Evolutionary conservation across 1,140 invertebrate species (phyloP), one percentile per base, ranked within the genome.

Genomic region (Zaprionus gabonicus): DNA sequence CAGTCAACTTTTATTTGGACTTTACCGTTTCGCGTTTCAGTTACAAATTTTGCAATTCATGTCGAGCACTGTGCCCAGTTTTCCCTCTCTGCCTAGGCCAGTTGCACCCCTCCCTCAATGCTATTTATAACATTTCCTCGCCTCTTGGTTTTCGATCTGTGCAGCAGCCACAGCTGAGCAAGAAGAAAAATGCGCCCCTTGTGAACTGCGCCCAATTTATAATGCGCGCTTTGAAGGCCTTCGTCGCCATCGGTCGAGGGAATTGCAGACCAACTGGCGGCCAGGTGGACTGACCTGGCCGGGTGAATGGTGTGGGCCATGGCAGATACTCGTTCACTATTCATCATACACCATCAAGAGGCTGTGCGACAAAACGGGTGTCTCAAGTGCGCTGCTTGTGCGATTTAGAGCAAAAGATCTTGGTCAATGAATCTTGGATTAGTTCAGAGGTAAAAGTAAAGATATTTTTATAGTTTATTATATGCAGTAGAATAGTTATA

Each of bases 21-120:
- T 72, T 70, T 80, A 77, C 70, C 49, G 72, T 83, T 82, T 78
- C 70, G 75, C 66, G 71, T 68, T 62, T 80, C 59, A 71, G 78
- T 80, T 75, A 78, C 70, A 69, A 72, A 79, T 84, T 81, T 76
- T 57, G 78, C 82, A 67, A 81, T 75, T 85, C 76, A 75, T 78
- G 78, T 66, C 74, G 69, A 67, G 68, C 70, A 76, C 58, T 58
- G 38, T 27, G 23, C 67, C 59, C 55, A 62, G 63, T 55, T 49
- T 66, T 66, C 56, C 59, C 58, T 23, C 27, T 6, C 31, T 51
- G 49, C 64, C 77, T 70, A 75, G 65, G 13, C 38, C 12, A 41
- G 15, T n/a, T 70, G 53, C 72, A 68, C 66, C 46, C 36, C 55
- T 28, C 46, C 44, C 49, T 73, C 34, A 64, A 23, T 57, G 63